A percentile compares a stretch with the other conserved stretches of the same genome.
Evolutionary conservation across 2,113 vertebrate species (phyloP).

Genomic region (Crotalus tigris): DNA sequence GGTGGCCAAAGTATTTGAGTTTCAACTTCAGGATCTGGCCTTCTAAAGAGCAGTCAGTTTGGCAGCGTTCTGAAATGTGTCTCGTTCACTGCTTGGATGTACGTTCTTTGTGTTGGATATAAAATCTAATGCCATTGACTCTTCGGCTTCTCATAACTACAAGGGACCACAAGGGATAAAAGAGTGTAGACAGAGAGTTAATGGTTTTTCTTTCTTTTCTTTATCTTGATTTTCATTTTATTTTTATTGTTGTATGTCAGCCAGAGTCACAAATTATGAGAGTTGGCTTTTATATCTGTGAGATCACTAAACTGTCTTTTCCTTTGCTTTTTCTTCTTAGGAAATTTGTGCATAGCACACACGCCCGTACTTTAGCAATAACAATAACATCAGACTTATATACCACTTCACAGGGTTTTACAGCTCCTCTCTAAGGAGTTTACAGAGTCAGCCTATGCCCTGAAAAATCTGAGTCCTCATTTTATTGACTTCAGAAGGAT

Average conservation of each 20-base stretch:
- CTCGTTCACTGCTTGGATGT: background rate
- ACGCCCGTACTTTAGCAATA: background rate
- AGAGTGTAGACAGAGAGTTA: background rate
- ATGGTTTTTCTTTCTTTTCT: background rate
- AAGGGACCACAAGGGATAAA: background rate
- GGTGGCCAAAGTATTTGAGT: rapidly evolving
- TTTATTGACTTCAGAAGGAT: no score
- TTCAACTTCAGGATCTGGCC: rapidly evolving
- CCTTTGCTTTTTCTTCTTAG: background rate
- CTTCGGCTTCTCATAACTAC: background rate
- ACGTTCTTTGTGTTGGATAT: background rate
- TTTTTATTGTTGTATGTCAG: background rate
- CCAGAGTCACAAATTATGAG: background rate
- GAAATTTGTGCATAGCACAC: background rate
- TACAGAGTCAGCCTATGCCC: no score
- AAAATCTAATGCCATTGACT: background rate
- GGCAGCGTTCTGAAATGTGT: background rate
- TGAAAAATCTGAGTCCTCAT: no score
- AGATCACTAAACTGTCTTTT: background rate
- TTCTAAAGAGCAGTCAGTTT: background rate
- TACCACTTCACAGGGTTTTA: no score
- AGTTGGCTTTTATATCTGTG: background rate
- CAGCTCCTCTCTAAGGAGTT: no score
- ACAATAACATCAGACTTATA: no score
- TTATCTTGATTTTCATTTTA: background rate